Base-by-base conservation (phyloP, 2,113 vertebrate genomes). In the Parus major region DNA sequence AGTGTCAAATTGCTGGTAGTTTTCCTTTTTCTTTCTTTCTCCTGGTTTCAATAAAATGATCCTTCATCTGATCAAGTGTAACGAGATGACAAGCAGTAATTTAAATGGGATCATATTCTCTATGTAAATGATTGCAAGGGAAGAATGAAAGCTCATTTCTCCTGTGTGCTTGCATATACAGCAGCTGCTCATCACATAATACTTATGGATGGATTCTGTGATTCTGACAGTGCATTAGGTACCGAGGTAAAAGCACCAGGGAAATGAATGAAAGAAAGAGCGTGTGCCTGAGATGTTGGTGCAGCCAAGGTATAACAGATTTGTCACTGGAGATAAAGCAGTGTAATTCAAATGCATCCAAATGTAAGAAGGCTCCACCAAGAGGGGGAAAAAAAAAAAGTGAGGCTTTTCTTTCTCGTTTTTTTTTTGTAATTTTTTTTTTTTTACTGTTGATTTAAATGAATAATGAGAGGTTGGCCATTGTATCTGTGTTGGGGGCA, bases 71-170 rank as follows among this genome's bases (percentile, higher is more conserved):
- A 95, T 98, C 94, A 96, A 96, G 96, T 97, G 83, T 88, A 94
- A 76, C 79, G 52, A 93, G 81, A 96, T 97, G 97, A 97, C 96
- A 97, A 77, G 92, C 96, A 87, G 95, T 96, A 97, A 97, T 97
- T 97, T 95, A 96, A 95, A 89, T 39, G 73, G 88, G 86, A 95
- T 97, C 89, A 68, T 77, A 95, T 97, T 96, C 92, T 72, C 88
- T 86, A 91, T 96, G 95, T 93, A 97, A 96, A 97, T 96, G 80
- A 90, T 91, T 63, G 82, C 88, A 70, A 66, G 14, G 50, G 73
- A 90, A 86, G 95, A 96, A 88, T 46, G 90, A 86, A 90, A 95
- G 90, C 95, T 92, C 82, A 83, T 95, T 95, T 97, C 96, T 96
- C 78, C 66, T 49, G 64, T 95, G 90, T 90, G 86, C 93, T 86